Base-by-base conservation (phyloP, 1,140 invertebrate species). In the Scaptomyza graminum region DNA sequence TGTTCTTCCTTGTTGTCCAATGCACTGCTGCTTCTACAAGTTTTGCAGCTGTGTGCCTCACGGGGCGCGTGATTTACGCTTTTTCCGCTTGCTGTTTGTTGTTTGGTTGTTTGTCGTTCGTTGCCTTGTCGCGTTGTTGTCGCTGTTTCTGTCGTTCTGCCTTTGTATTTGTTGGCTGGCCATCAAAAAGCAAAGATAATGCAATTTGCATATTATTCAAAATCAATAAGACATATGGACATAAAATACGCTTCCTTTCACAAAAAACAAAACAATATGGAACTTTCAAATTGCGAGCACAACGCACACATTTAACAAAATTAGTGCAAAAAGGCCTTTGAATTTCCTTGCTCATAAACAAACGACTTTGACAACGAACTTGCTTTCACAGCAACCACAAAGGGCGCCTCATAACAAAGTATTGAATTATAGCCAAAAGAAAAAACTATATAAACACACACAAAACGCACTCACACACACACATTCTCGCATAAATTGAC, bases 311-410 rank as follows among this genome's bases (percentile, higher is more conserved):
- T 13, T 11, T 16, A n/a, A 12, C 50, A 73, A 84, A 76, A 84
- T 69, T 74, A 69, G 54, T 61, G 62, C 67, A 74, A 52, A 79
- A 34, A 79, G 16, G 44, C 54, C 74, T 74, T 76, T 77, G 74
- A 74, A 70, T 74, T 76, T 76, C 70, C 74, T 74, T 79, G 37
- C 67, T 47, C 13, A 8, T 41, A 46, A 79, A 82, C 81, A 82
- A 90, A 90, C 82, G 87, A 90, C 87, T 90, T 85, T 75, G 87
- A 76, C 85, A 85, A 87, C 87, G 76, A 90, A 90, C 87, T 90
- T 81, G 85, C 85, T 90, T 90, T 88, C 83, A 88, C 84, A 79
- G 83, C 63, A 51, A n/a, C 37, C 44, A 51, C 28, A 64, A 4
- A 74, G 31, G 31, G 82, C 79, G 83, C 71, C 74, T 69, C 54